phyloP scores from a whole-genome alignment of 2,113 vertebrate genomes.

The Macquaria australasica region DNA sequence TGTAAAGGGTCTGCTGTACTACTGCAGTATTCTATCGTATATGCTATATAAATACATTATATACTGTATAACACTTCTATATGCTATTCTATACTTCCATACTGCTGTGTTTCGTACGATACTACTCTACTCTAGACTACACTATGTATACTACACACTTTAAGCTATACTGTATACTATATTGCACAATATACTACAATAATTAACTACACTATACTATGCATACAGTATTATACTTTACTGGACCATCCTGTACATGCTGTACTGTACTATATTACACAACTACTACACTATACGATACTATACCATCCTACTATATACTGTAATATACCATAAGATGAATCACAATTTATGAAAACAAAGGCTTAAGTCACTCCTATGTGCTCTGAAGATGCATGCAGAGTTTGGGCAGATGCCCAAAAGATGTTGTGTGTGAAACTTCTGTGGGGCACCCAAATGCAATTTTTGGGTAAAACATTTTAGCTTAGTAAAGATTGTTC shows the following conservation, averaged over 20 bases:
- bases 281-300: neutral
- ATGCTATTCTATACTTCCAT: too few species aligned
- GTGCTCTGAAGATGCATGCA: neutral
- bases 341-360: neutral
- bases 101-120: neutral
- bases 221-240: too few species aligned
- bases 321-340: neutral
- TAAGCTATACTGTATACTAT: too few species aligned
- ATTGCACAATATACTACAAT: neutral
- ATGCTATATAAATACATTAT: neutral
- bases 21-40: neutral
- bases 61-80: neutral
- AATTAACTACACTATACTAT: neutral
- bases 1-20: slow-evolving; percentile 29
- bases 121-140: neutral
- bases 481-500: neutral
- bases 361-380: neutral
- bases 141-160: neutral
- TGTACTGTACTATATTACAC: neutral
- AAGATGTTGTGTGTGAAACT: neutral
- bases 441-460: neutral
- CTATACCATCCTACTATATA: too few species aligned
- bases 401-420: neutral
- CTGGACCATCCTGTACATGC: too few species aligned
- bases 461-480: neutral